Conservation (phyloP, 2,888 invertebrate species). For the Lacanobia oleracea region DNA sequence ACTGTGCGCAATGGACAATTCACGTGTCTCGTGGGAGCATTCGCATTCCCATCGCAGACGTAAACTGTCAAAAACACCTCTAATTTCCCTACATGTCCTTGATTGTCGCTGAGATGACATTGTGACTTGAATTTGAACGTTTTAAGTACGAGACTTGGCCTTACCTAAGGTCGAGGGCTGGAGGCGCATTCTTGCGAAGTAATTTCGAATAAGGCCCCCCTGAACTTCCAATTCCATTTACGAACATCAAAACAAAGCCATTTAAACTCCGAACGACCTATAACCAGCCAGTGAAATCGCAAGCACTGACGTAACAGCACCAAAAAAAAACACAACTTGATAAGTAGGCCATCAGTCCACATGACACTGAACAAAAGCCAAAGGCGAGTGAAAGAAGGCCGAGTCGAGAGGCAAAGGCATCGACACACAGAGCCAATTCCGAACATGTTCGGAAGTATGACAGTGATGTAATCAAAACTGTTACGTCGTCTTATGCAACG, state of each 20-base stretch:
- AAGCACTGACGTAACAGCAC: slow-evolving; percentile 35
- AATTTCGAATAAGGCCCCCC: neutral
- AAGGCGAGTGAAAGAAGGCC: slow-evolving; percentile 62
- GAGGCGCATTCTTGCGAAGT: no score
- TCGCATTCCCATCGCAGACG: no score
- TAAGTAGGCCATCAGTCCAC: slow-evolving; percentile 51
- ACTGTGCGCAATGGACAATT: no score
- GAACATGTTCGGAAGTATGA: slow-evolving; percentile 63
- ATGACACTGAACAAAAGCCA: slow-evolving; percentile 49
- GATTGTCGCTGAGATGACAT: no score
- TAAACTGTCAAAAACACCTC: no score
- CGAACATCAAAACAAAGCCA: slow-evolving; percentile 19
- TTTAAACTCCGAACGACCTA: slow-evolving; percentile 22
- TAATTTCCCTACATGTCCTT: no score
- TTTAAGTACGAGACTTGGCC: no score
- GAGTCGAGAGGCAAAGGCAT: slow-evolving; percentile 49
- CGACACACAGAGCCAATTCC: slow-evolving; percentile 65
- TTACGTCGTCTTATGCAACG: slow-evolving; percentile 53
- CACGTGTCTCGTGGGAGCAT: no score
- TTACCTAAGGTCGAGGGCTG: no score
- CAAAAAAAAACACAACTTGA: slow-evolving; percentile 27
- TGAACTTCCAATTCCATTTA: slow-evolving; percentile 6
- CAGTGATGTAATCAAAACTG: slow-evolving; percentile 56
- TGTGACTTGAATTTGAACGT: no score
- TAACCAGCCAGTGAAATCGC: slow-evolving; percentile 45